Evolutionary conservation across 1,140 invertebrate genomes (phyloP), one percentile per base, ranked within the genome.

Genomic region (Neotoxoptera formosana): DNA sequence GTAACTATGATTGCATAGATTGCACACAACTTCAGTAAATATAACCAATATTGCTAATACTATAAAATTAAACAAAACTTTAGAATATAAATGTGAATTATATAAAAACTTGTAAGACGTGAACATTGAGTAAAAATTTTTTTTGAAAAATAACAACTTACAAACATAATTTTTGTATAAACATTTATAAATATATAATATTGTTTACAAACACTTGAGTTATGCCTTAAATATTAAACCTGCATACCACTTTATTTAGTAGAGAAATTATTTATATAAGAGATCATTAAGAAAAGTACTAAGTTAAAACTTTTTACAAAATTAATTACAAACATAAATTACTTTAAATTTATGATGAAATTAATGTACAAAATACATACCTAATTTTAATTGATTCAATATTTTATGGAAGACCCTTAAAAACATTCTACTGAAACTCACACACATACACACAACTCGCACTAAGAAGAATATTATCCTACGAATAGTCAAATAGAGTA

Each of bases 331-430:
- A 86, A 30, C 11, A 1, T 45, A 41, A 86, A 47, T 45, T 45
- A n/a, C 4, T 47, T 83, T 45, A 14, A 45, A 86, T 86, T 45
- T 25, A 45, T 14, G 47, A 30, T 86, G 1, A 7, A 86, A 86
- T 87, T 45, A 47, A 45, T 87, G 25, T 14, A 25, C 23, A 88
- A 25, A 76, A 6, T 76, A 76, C 14, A n/a, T 76, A 76, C 4
- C 3, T 90, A n/a, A 30, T 90, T 67, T 67, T 20, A 90, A 4
- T 67, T 90, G 6, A 60, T 90, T 45, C 7, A 30, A 60, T 90
- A 45, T 47, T 90, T 67, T 45, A 67, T n/a, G 53, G 89, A 90
- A 90, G 89, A 90, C 56, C 89, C 89, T 90, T 90, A 90, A 67
- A 90, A 30, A 90, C 6, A 45, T 56, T 90, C 51, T 90, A 90